Evolutionary conservation across 1,140 invertebrate species (phyloP).

Genomic region (Artemia franciscana): DNA sequence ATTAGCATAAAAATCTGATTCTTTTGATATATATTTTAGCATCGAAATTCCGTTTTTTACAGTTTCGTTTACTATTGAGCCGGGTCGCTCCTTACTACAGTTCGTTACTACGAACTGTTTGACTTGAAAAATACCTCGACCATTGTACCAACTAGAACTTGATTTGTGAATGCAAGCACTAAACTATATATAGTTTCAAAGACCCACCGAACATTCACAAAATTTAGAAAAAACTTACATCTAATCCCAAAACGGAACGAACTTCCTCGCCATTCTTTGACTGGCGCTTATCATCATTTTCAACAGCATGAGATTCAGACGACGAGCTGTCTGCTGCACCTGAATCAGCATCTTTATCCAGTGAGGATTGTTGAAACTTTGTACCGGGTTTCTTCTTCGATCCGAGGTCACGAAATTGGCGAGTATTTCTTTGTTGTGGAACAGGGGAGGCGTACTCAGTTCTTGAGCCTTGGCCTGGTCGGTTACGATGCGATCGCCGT

Average conservation of each 20-base stretch:
- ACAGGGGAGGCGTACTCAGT: neutral
- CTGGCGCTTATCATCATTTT: neutral
- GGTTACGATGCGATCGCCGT: neutral
- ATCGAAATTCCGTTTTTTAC: too few species aligned
- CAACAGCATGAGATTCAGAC: neutral
- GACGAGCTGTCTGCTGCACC: neutral
- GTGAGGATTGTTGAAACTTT: neutral
- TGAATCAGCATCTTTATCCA: neutral
- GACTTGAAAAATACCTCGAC: too few species aligned
- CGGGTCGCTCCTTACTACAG: too few species aligned
- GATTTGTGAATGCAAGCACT: too few species aligned
- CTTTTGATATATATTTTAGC: too few species aligned
- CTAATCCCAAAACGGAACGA: neutral
- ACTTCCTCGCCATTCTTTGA: neutral
- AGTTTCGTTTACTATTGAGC: too few species aligned
- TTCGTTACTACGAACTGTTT: too few species aligned
- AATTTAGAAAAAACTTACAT: too few species aligned
- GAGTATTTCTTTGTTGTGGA: neutral
- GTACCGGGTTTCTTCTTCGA: neutral
- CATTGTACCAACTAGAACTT: too few species aligned
- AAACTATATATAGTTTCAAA: too few species aligned
- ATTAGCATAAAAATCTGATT: too few species aligned
- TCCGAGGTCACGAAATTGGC: neutral
- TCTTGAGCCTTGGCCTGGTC: neutral
- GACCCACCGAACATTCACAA: too few species aligned